Evolutionary conservation across 2,797 vertebrate genomes (phyloP), one percentile per base, ranked within the genome.

Genomic region (Streptopelia turtur): DNA sequence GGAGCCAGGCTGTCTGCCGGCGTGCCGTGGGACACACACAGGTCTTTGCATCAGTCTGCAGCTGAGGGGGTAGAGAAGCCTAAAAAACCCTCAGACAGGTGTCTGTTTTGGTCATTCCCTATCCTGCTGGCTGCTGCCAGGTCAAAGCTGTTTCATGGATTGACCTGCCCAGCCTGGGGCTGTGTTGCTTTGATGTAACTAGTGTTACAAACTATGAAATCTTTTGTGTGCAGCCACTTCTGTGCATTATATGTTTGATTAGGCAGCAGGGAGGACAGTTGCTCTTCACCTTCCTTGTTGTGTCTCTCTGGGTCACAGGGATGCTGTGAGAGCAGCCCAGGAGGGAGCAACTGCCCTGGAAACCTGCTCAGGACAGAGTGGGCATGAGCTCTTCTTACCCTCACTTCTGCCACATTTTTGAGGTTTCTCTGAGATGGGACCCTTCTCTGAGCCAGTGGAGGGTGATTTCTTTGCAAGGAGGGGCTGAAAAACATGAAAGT

Each of bases 11-110:
- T 0, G 7, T 20, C 35, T 63, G 49, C 31, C 1, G 4, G 27
- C 30, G 20, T 3, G 1, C 17, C 23, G 39, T 2, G 0, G 47
- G 41, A 49, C 68, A 21, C 9, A 8, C 2, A 1, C 10, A 39
- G n/a, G 10, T 39, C 37, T 75, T 69, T 50, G 31, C 8, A 1
- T 8, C 6, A 4, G 57, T 28, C 39, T 71, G 57, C 68, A 70
- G 16, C 71, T 85, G 63, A 79, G 39, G 5, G 15, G 6, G 25
- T 18, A 37, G 16, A 81, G 64, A 80, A 66, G 43, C 30, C 59
- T 22, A 10, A 65, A 43, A 23, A 87, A 24, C 27, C 69, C 49
- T 33, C 3, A 6, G n/a, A 9, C 23, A 80, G 50, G 45, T 76
- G 33, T 14, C 35, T 89, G 39, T 3, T 69, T n/a, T 30, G n/a